These are phyloP conservation scores for Myiozetetes cayanensis DNA, from an alignment of 2,113 vertebrate species.

Conservation along the genomic window DNA sequence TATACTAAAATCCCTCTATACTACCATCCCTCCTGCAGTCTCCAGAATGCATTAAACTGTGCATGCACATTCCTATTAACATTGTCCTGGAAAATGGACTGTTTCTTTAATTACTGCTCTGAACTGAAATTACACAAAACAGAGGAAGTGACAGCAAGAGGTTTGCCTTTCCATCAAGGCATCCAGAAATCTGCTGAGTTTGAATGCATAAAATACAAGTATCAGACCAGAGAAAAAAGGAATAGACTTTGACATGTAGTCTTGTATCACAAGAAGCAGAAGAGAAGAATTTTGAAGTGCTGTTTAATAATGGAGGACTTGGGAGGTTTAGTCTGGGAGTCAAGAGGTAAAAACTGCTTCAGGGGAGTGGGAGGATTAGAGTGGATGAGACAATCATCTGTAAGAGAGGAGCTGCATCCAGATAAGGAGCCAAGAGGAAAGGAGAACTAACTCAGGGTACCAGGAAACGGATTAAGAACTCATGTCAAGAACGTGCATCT, in stretches of 20 bases:
- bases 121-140: background rate
- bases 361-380: background rate
- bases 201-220: background rate
- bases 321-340: background rate
- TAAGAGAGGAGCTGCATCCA: background rate
- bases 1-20: background rate
- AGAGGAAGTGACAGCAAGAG: background rate
- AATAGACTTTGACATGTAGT: background rate
- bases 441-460: background rate
- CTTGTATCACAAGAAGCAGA: background rate
- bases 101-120: background rate
- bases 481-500: fast-evolving
- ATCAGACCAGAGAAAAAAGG: background rate
- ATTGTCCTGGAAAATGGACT: background rate
- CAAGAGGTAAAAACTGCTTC: background rate
- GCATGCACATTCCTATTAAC: background rate
- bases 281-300: background rate
- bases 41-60: background rate
- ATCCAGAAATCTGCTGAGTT: background rate
- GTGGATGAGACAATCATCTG: background rate
- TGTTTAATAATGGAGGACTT: background rate
- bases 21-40: background rate
- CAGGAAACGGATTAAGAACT: background rate
- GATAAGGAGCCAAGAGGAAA: background rate
- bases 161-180: background rate